Conservation (phyloP, 2,113 vertebrate species). For the Tetrax tetrax region DNA sequence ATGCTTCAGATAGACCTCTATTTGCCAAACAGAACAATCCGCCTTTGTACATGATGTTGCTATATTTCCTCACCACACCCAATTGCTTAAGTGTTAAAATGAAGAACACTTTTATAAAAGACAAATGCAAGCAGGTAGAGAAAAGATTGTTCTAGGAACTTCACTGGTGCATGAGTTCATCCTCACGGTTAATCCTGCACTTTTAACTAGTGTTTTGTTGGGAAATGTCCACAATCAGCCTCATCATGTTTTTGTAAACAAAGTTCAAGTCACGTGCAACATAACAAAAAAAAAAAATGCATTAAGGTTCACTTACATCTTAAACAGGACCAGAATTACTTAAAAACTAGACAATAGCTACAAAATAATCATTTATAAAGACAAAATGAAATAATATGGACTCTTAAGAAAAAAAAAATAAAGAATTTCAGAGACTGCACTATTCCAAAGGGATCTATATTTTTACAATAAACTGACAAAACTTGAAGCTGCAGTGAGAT, state of each 20-base stretch:
- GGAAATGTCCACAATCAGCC: not conserved
- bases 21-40: not conserved
- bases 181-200: not conserved
- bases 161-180: not conserved
- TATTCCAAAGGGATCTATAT: not conserved
- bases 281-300: not conserved
- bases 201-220: not conserved
- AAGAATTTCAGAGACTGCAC: not conserved
- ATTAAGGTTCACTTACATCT: not conserved
- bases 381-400: not conserved
- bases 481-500: not conserved
- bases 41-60: not conserved
- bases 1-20: not conserved
- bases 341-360: not conserved
- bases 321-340: not conserved
- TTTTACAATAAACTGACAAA: not conserved
- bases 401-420: not conserved
- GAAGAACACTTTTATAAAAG: not conserved
- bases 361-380: not conserved
- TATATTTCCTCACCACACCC: not conserved
- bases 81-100: not conserved
- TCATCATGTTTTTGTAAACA: not conserved
- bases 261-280: not conserved
- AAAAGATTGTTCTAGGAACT: not conserved
- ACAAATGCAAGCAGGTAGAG: not conserved